Evolutionary conservation across 2,888 invertebrate genomes (phyloP), one percentile per base, ranked within the genome.

Genomic region (Patella depressa): DNA sequence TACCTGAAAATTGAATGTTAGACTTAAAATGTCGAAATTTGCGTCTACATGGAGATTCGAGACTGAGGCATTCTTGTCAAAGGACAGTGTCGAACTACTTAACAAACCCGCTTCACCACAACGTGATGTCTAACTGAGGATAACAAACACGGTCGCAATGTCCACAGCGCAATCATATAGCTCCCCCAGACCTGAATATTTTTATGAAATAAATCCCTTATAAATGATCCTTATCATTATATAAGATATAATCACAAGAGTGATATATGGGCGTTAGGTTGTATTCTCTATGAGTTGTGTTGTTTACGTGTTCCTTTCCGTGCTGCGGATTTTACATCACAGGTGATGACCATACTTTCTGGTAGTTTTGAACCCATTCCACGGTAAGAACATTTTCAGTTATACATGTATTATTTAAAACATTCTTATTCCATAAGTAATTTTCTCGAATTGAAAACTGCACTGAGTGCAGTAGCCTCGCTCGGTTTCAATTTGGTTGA

Each of bases 181-280:
- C 74, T 9, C 4, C 11, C 3, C 45, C 53, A 4, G 45, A 57
- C 45, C 53, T 14, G 45, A 57, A n/a, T 12, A 74, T 24, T 19
- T 15, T 17, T 19, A 17, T 55, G 7, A 72, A 45, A 17, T 29
- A 3, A 14, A 57, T 75, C 77, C 77, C 74, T 24, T 77, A 72
- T n/a, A n/a, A 53, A 12, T n/a, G 12, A 71, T 73, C 77, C 72
- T 71, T 77, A 55, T 45, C 73, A 59, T 72, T 78, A 77, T 45
- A 71, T 55, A 65, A 89, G 89, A 17, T 89, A 89, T 79, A 87
- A 87, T 81, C 82, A 81, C 71, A 88, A 88, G 78, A 88, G 88
- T 83, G 90, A 90, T 76, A 88, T 90, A 85, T 90, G 90, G 90
- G 85, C 89, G 1, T 81, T 84, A n/a, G 89, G 90, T 12, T 90